These are phyloP conservation scores for Rhagoletis pomonella DNA, from an alignment of 1,140 invertebrate species.

Conservation along the genomic window DNA sequence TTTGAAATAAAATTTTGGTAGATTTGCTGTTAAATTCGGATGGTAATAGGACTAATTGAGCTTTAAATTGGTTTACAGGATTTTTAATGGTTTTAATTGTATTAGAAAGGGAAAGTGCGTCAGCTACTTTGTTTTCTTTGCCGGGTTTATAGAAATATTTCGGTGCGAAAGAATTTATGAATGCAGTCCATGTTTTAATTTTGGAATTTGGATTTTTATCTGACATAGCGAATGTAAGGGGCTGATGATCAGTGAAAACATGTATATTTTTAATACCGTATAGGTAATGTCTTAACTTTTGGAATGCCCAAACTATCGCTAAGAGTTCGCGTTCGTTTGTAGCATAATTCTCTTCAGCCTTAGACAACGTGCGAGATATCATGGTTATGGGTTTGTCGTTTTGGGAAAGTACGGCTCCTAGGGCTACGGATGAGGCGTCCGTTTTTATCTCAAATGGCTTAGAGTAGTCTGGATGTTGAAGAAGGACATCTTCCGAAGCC, in stretches of 20 bases:
- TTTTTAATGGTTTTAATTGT: too few relatives aligned
- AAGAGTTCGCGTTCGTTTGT: conserved; percentile 56
- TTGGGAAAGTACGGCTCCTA: too few relatives aligned
- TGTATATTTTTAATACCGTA: conserved; percentile 72
- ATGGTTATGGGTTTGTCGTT: too few relatives aligned
- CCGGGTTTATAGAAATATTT: conserved; percentile 73
- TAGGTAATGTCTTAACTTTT: conserved; percentile 68
- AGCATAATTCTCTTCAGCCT: conserved; percentile 34
- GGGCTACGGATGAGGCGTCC: too few relatives aligned
- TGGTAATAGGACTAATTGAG: too few relatives aligned
- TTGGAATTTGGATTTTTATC: conserved; percentile 74
- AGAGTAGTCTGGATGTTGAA: too few relatives aligned
- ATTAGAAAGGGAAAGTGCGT: too few relatives aligned
- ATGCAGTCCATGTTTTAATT: conserved; percentile 75
- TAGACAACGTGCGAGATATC: conserved; percentile 37
- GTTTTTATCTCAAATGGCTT: too few relatives aligned
- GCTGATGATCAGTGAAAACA: conserved; percentile 76
- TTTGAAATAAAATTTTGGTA: too few relatives aligned
- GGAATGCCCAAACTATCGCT: conserved; percentile 54
- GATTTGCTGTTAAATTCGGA: too few relatives aligned
- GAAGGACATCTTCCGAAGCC: too few relatives aligned
- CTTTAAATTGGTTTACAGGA: too few relatives aligned
- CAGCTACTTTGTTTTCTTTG: conserved; percentile 64
- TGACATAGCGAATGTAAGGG: conserved; percentile 72
- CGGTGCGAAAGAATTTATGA: conserved; percentile 70